These are phyloP conservation scores for Boloria euphrosyne DNA, from an alignment of 2,888 invertebrate genomes.

Conservation along the genomic window DNA sequence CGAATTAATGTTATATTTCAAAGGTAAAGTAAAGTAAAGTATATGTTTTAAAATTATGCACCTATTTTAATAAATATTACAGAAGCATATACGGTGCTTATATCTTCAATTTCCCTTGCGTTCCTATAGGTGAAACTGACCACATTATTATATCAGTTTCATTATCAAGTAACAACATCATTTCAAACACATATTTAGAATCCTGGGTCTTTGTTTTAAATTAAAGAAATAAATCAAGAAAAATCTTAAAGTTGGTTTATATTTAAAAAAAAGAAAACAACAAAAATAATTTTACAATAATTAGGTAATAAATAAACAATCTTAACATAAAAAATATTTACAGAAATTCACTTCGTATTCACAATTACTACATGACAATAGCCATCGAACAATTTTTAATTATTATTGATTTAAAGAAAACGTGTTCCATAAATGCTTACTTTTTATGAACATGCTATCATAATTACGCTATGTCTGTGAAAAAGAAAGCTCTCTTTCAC, in stretches of 20 bases:
- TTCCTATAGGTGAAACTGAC: conserved; percentile 67
- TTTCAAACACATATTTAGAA: background rate
- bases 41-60: background rate
- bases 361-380: conserved; percentile 38
- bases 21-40: no score
- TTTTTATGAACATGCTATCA: conserved; percentile 26
- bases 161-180: conserved; percentile 52
- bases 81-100: conserved; percentile 7
- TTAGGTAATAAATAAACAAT: conserved; percentile 51
- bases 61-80: conserved; percentile 2
- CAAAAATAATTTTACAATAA: conserved; percentile 46
- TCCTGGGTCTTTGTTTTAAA: background rate
- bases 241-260: conserved; percentile 37
- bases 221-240: no score
- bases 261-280: conserved; percentile 51
- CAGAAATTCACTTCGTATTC: conserved; percentile 69
- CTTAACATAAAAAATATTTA: conserved; percentile 64
- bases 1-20: no score
- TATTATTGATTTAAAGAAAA: conserved; percentile 45
- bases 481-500: conserved; percentile 62
- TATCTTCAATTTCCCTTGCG: conserved; percentile 52
- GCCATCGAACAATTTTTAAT: conserved; percentile 51
- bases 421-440: conserved; percentile 24
- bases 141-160: conserved; percentile 50
- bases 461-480: conserved; percentile 42